These are phyloP conservation scores for Drosophila tani DNA, from an alignment of 1,140 invertebrate genomes.

Conservation along the genomic window DNA sequence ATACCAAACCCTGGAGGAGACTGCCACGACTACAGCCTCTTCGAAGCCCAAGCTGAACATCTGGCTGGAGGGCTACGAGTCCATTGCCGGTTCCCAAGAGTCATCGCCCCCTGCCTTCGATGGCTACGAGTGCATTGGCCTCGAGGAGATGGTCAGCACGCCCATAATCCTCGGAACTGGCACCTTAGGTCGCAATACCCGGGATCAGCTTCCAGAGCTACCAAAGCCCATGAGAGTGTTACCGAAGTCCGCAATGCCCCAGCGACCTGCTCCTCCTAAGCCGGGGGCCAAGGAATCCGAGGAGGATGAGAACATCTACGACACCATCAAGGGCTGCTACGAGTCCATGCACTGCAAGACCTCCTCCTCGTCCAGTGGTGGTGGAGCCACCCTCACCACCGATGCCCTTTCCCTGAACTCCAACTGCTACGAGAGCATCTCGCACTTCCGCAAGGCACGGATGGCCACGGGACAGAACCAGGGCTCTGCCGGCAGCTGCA, in stretches of 20 bases:
- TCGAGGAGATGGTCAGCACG: constrained; percentile 20
- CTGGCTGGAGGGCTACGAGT: constrained; percentile 79
- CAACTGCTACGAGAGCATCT: constrained; percentile 87
- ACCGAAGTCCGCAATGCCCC: constrained; percentile 51
- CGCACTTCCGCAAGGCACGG: constrained; percentile 83
- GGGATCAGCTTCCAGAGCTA: constrained; percentile 72
- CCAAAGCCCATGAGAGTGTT: constrained; percentile 77
- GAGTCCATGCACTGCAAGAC: constrained; percentile 65
- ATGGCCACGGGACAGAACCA: constrained; percentile 47
- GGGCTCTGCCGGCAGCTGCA: constrained; percentile 83
- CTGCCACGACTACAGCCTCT: constrained; percentile 6
- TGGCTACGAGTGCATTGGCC: constrained; percentile 76
- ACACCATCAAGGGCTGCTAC: constrained; percentile 86
- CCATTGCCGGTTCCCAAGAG: constrained; percentile 71
- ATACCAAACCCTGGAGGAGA: constrained; percentile 76
- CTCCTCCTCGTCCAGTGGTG: constrained; percentile 36
- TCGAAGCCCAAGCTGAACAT: constrained; percentile 28
- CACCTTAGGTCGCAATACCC: constrained; percentile 70
- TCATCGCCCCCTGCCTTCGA: constrained; percentile 32
- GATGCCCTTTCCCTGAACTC: constrained; percentile 85
- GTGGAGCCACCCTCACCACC: constrained; percentile 4
- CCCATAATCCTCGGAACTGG: constrained; percentile 27
- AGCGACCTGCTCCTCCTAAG: constrained; percentile 61
- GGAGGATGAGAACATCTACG: constrained; percentile 87
- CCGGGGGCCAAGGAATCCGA: constrained; percentile 57